phyloP scores from a whole-genome alignment of 2,888 invertebrate species.

The Phaonia tiefii region DNA sequence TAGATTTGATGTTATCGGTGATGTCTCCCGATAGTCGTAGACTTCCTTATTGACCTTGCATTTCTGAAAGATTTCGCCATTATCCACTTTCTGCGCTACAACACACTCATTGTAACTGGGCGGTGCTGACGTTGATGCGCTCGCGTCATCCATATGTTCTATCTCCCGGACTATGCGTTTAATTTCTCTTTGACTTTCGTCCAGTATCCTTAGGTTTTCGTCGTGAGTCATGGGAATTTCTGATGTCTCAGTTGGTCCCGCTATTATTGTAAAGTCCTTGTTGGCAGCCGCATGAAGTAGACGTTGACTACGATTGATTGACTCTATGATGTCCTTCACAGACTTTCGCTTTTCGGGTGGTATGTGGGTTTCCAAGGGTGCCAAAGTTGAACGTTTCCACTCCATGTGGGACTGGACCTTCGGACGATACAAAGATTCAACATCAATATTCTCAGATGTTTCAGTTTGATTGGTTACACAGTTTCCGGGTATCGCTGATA shows the following conservation, averaged over 20 bases:
- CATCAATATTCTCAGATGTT: conserved; percentile 28
- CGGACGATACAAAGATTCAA: conserved; percentile 63
- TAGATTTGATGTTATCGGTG: conserved; percentile 78
- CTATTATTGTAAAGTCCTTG: conserved; percentile 69
- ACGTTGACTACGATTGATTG: conserved; percentile 79
- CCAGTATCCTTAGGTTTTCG: conserved; percentile 68
- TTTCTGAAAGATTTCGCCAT: conserved; percentile 75
- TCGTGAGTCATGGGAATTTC: conserved; percentile 34
- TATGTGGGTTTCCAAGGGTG: conserved; percentile 69
- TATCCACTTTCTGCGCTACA: conserved; percentile 61
- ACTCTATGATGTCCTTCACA: conserved; percentile 79
- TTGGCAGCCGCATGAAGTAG: conserved; percentile 77
- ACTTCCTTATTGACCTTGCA: conserved; percentile 75
- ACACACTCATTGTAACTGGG: conserved; percentile 46
- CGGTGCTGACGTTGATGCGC: conserved; percentile 27
- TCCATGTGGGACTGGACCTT: conserved; percentile 61
- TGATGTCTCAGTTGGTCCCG: conserved; percentile 32
- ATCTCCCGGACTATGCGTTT: conserved; percentile 70
- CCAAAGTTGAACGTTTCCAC: conserved; percentile 71
- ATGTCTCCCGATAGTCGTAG: conserved; percentile 75
- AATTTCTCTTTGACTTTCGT: conserved; percentile 69
- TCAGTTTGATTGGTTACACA: conserved; percentile 26
- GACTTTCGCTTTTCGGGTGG: conserved; percentile 75
- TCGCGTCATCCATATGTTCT: conserved; percentile 50
- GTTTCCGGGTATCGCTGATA: conserved; percentile 1